Conservation (phyloP, 2,113 vertebrate species). For the Mustelus asterias region DNA sequence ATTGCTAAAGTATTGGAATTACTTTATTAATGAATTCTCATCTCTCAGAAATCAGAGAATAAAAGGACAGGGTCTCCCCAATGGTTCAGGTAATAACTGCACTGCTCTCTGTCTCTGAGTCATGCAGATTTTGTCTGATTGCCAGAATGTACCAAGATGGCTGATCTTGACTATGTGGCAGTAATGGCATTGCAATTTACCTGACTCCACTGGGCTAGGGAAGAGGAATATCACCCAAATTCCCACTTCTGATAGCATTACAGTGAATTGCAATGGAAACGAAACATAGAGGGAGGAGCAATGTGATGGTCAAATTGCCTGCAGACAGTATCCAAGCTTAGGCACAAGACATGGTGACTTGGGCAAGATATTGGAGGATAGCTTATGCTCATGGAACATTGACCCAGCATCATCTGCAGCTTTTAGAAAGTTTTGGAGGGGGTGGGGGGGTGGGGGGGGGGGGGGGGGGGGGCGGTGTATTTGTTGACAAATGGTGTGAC, state of each 20-base stretch:
- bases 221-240: neutral
- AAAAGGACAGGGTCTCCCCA: neutral
- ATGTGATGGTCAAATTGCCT: neutral
- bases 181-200: neutral
- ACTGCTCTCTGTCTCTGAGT: neutral
- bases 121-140: neutral
- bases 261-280: no score
- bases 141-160: neutral
- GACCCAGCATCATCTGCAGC: neutral
- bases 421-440: neutral
- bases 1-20: neutral
- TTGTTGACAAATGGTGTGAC: neutral
- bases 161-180: neutral
- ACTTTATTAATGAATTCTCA: constrained; percentile 6
- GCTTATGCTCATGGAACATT: neutral
- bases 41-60: neutral
- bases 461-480: neutral
- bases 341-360: neutral
- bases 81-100: neutral
- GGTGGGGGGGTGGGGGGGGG: neutral
- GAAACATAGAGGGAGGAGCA: neutral
- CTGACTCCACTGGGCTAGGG: neutral
- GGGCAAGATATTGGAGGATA: no score
- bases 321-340: neutral
- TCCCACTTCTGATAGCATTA: neutral